A percentile compares a stretch with the other conserved stretches of the same genome.
Conservation (phyloP, 2,888 invertebrate genomes). For the Diadegma fenestrale region DNA sequence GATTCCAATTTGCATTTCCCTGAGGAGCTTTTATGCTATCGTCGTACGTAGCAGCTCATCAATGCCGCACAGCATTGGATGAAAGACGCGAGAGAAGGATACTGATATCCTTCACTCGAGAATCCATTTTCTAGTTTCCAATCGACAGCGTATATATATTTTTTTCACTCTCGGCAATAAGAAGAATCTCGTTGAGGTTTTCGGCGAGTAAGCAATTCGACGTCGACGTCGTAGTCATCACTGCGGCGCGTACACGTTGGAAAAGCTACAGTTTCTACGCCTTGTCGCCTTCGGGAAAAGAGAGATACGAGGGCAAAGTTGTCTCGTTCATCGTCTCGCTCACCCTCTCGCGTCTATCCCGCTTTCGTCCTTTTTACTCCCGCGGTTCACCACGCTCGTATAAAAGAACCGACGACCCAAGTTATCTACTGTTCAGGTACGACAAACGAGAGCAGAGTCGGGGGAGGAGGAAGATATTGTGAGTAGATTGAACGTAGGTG, state of each 20-base stretch:
- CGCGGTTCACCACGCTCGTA: constrained; percentile 42
- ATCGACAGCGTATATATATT: constrained; percentile 61
- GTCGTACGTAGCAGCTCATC: constrained; percentile 22
- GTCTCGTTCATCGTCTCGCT: constrained; percentile 30
- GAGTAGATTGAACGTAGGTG: constrained; percentile 39
- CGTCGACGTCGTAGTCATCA: constrained; percentile 59
- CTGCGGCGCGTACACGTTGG: constrained; percentile 38
- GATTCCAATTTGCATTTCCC: constrained; percentile 74
- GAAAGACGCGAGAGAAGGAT: constrained; percentile 64
- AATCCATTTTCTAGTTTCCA: constrained; percentile 72
- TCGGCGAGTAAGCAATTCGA: constrained; percentile 76
- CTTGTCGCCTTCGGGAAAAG: constrained; percentile 33
- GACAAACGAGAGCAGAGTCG: constrained; percentile 22
- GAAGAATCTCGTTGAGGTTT: constrained; percentile 66
- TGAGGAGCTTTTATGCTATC: constrained; percentile 67
- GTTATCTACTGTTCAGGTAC: constrained; percentile 55
- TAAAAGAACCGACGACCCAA: constrained; percentile 53
- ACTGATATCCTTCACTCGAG: constrained; percentile 74
- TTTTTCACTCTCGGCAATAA: constrained; percentile 70
- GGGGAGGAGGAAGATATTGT: constrained; percentile 29
- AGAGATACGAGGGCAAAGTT: constrained; percentile 31
- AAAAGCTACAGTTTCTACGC: constrained; percentile 43
- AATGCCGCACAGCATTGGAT: constrained; percentile 12
- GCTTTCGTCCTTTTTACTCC: constrained; percentile 44
- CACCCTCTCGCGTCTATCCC: neutral